Conservation (phyloP, 2,888 invertebrate species). For the Colostygia pectinataria region DNA sequence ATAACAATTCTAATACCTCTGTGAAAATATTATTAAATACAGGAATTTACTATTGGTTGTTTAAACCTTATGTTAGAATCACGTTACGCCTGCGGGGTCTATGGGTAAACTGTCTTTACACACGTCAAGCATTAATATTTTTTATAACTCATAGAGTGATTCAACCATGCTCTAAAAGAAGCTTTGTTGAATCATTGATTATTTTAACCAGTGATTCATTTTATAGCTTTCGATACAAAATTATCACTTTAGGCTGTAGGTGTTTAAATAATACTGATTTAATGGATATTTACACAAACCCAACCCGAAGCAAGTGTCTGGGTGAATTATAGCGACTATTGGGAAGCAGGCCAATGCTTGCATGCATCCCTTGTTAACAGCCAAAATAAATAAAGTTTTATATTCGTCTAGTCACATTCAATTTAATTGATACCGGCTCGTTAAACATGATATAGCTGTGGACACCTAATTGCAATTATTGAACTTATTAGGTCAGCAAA, state of each 20-base stretch:
- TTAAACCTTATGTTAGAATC: constrained; percentile 2
- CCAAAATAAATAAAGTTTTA: constrained; percentile 55
- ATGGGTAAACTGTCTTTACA: not conserved
- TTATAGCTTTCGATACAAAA: not conserved
- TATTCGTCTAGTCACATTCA: constrained; percentile 18
- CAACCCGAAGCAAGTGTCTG: constrained; percentile 42
- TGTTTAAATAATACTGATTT: constrained; percentile 18
- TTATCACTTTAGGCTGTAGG: not conserved
- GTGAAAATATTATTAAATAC: not conserved
- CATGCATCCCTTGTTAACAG: constrained; percentile 48
- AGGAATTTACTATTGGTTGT: not conserved
- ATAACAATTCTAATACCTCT: constrained; percentile 9
- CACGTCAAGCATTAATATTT: no score
- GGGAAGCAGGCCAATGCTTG: constrained; percentile 47
- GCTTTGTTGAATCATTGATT: no score
- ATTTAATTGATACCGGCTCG: constrained; percentile 16
- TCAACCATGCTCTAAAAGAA: no score
- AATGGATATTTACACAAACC: constrained; percentile 27
- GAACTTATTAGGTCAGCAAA: not conserved
- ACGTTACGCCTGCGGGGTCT: not conserved
- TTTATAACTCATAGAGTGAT: no score
- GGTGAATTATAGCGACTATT: constrained; percentile 57
- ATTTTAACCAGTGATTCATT: not conserved
- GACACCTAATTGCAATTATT: constrained; percentile 1
- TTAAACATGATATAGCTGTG: constrained; percentile 10